Evolutionary conservation across 2,113 vertebrate genomes (phyloP), one percentile per base, ranked within the genome.

Genomic region (Bagarius yarrelli): DNA sequence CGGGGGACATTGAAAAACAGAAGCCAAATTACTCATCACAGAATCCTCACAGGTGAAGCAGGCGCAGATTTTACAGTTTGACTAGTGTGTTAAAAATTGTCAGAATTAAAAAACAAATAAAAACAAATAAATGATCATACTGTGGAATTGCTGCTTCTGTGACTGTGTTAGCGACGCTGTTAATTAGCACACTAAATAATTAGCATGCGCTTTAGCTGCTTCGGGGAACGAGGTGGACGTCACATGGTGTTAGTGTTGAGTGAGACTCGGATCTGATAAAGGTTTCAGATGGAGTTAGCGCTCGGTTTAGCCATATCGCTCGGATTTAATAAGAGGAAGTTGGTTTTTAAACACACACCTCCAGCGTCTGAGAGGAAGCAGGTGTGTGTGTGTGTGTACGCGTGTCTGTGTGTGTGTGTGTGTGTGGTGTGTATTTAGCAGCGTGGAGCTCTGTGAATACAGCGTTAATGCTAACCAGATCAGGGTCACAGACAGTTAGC

Each of bases 51-150:
- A 78, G 66, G 13, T 14, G 0, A 78, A 15, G n/a, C 27, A 56
- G 3, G 8, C 9, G 18, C 44, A 47, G 67, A 5, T 6, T 50
- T 16, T 50, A 70, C 67, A 50, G 67, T 11, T 27, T 44, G 25
- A 57, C 53, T 79, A 79, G 77, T 79, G 76, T 78, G 77, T 16
- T 79, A 15, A 12, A 53, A 12, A 25, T 30, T 30, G 76, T 78
- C 47, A 52, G 13, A 21, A 66, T 34, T 64, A 55, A 40, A 50
- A 71, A 50, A 36, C 3, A 44, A 66, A 36, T 1, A 16, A 25
- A 47, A 2, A 21, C n/a, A 30, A 19, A 50, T 1, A 15, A 23
- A 9, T 5, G 18, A 64, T n/a, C 8, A 8, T 4, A 40, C 36
- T 40, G 36, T 40, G 3, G 36, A 40, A 3, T 40, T 27, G 5